Evolutionary conservation across 2,113 vertebrate genomes (phyloP).

Genomic region (Cariama cristata): DNA sequence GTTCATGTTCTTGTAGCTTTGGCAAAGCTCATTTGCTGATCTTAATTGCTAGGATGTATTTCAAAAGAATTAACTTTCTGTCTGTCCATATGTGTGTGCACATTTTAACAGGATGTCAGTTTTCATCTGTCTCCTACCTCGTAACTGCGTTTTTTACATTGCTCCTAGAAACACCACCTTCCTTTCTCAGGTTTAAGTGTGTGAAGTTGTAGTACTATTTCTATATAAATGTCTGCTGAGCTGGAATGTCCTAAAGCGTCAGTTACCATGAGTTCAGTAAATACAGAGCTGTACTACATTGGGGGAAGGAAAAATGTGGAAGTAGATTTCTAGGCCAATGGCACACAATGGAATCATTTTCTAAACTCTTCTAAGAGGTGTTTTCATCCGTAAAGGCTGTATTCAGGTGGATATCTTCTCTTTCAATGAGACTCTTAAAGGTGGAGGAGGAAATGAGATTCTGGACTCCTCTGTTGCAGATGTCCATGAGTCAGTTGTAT

Average conservation of each 20-base stretch:
- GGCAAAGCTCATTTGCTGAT: not conserved
- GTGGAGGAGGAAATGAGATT: not conserved
- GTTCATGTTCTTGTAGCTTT: not conserved
- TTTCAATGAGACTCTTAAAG: not conserved
- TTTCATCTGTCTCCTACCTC: not conserved
- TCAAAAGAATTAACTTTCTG: not conserved
- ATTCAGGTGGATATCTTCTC: not conserved
- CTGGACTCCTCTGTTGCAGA: not conserved
- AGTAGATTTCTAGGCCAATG: not conserved
- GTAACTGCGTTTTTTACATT: not conserved
- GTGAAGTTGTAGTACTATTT: not conserved
- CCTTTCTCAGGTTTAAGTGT: not conserved
- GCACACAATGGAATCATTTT: not conserved
- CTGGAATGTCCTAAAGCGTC: not conserved
- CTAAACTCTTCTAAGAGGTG: not conserved
- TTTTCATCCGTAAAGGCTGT: not conserved
- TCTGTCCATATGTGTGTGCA: not conserved
- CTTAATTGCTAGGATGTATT: not conserved
- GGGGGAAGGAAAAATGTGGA: not conserved
- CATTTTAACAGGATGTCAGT: slow-evolving; percentile 25
- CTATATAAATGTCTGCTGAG: not conserved
- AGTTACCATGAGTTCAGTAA: not conserved
- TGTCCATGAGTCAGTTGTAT: not conserved
- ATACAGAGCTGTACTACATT: not conserved
- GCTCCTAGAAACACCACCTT: not conserved